Percentiles rank a stretch among this genome's conserved stretches.
Conservation (phyloP, 2,888 invertebrate species). For the Orthonevra nobilis region DNA sequence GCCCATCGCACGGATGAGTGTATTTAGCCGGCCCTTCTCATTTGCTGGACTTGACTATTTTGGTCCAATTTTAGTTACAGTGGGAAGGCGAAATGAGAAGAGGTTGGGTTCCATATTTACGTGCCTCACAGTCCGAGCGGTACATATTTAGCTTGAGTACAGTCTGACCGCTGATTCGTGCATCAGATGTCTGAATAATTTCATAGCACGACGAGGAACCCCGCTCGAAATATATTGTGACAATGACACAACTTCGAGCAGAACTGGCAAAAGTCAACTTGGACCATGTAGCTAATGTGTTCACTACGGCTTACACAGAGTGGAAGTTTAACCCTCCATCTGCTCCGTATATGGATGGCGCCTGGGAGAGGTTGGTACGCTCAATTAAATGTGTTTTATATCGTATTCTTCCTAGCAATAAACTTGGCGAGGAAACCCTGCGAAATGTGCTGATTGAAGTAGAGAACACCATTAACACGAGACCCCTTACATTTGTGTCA, state of each 20-base stretch:
- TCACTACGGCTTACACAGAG: constrained; percentile 24
- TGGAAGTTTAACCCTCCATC: constrained; percentile 70
- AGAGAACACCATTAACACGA: constrained; percentile 62
- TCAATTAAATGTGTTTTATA: not conserved
- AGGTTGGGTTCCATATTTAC: constrained; percentile 50
- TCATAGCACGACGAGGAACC: constrained; percentile 13
- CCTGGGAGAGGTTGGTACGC: constrained; percentile 45
- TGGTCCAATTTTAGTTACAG: constrained; percentile 38
- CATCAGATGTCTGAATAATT: constrained; percentile 9
- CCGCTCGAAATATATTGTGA: constrained; percentile 36
- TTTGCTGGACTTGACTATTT: constrained; percentile 53
- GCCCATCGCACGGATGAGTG: constrained; percentile 40
- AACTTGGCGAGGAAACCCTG: not conserved
- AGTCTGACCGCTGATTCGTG: constrained; percentile 26
- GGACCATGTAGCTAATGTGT: not conserved
- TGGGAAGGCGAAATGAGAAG: constrained; percentile 32
- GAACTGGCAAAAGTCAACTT: not conserved
- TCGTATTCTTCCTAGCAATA: not conserved
- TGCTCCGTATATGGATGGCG: constrained; percentile 60
- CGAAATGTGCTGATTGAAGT: constrained; percentile 2
- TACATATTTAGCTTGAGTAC: constrained; percentile 27
- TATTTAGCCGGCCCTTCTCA: constrained; percentile 26
- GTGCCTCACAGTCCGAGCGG: constrained; percentile 34
- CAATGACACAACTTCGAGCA: constrained; percentile 17
- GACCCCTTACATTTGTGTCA: constrained; percentile 15